phyloP scores from a whole-genome alignment of 2,113 vertebrate genomes.

The Cryptoleucopteryx plumbea region DNA sequence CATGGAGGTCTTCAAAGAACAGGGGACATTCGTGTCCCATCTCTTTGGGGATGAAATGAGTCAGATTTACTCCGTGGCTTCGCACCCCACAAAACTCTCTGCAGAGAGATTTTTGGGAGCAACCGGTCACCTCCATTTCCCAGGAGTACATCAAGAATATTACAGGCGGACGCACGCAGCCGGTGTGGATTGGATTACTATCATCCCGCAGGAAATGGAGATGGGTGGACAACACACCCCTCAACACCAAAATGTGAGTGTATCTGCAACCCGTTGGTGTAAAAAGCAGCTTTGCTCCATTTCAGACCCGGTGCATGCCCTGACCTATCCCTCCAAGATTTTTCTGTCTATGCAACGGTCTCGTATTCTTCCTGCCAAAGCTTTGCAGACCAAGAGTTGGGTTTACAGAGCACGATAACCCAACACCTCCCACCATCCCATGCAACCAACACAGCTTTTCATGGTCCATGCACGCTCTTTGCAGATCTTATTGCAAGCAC shows the following conservation, averaged over 20 bases:
- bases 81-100: background rate
- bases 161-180: background rate
- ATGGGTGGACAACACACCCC: background rate
- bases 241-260: background rate
- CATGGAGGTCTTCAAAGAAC: background rate
- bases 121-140: background rate
- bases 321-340: background rate
- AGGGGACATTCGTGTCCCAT: accelerated
- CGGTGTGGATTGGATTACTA: background rate
- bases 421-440: background rate
- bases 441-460: background rate
- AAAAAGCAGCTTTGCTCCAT: background rate
- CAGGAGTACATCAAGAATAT: background rate
- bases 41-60: background rate
- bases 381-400: background rate
- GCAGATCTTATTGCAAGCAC: background rate
- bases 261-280: too few species aligned
- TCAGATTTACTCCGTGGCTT: background rate
- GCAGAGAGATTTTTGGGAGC: background rate
- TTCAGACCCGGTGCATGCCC: background rate
- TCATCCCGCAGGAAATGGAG: background rate
- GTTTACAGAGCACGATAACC: accelerated
- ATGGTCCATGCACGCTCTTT: background rate
- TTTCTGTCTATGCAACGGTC: background rate
- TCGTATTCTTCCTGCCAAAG: background rate